Percentiles rank a stretch among this genome's conserved stretches.
Conservation (phyloP, 2,888 invertebrate genomes). For the Spilarctia lutea region DNA sequence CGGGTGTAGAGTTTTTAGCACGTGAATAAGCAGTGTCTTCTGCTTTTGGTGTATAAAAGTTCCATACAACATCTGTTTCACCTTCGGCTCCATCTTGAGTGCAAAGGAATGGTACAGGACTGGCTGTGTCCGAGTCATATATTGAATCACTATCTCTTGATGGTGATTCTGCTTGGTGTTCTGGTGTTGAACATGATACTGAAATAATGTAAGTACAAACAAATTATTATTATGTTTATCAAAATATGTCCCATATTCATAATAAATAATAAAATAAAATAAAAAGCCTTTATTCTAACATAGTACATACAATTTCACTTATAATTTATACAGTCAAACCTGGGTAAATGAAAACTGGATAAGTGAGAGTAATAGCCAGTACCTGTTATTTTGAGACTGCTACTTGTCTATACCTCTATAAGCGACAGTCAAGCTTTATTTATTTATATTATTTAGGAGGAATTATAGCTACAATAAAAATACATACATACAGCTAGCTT, state of each 20-base stretch:
- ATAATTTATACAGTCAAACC: too few species aligned
- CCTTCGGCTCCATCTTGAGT: slow-evolving; percentile 84
- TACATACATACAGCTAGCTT: too few species aligned
- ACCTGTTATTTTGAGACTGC: too few species aligned
- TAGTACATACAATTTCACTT: too few species aligned
- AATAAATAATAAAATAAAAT: too few species aligned
- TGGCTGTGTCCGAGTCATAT: slow-evolving; percentile 77
- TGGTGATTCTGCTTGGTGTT: slow-evolving; percentile 73
- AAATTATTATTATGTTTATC: not conserved
- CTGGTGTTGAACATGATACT: slow-evolving; percentile 82
- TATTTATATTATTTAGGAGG: too few species aligned
- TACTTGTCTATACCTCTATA: too few species aligned
- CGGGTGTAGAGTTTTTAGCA: slow-evolving; percentile 74
- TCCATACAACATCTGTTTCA: slow-evolving; percentile 83
- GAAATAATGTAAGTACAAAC: slow-evolving; percentile 46
- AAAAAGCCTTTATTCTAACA: too few species aligned
- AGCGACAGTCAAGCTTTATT: too few species aligned
- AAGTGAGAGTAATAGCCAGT: too few species aligned
- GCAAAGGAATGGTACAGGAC: slow-evolving; percentile 82
- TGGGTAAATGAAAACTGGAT: too few species aligned
- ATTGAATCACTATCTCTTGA: slow-evolving; percentile 79
- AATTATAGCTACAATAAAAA: too few species aligned
- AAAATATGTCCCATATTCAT: not conserved
- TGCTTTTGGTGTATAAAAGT: slow-evolving; percentile 82
- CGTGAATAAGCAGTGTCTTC: slow-evolving; percentile 61